These are phyloP conservation scores for Tragelaphus scriptus DNA, from an alignment of 2,113 vertebrate species.

Conservation along the genomic window DNA sequence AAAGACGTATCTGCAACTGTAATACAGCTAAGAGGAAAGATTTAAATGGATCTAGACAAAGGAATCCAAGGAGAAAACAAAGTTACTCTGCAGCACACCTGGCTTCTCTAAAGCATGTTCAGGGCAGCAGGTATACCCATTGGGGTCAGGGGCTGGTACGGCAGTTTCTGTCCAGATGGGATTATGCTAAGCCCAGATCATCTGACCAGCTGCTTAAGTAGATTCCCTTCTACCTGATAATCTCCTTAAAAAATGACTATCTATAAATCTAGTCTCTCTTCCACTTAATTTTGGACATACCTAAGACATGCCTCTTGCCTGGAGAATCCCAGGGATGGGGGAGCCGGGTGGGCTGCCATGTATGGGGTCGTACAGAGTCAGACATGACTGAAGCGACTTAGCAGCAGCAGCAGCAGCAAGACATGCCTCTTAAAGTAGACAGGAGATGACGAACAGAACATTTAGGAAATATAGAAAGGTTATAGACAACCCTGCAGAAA, in stretches of 20 bases:
- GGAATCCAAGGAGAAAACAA: constrained; percentile 27
- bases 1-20: constrained; percentile 21
- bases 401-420: not conserved
- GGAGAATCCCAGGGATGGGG: too few relatives aligned
- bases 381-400: too few relatives aligned
- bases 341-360: too few relatives aligned
- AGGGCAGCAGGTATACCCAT: not conserved
- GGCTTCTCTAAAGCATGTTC: not conserved
- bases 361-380: too few relatives aligned
- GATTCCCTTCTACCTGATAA: not conserved
- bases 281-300: not conserved
- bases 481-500: not conserved
- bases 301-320: not conserved
- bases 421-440: not conserved
- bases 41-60: not conserved
- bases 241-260: constrained; percentile 22
- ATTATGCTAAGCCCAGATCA: not conserved
- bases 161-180: not conserved
- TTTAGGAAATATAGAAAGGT: not conserved
- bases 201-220: not conserved
- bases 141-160: not conserved
- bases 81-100: not conserved
- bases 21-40: not conserved
- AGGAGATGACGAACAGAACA: not conserved
- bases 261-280: not conserved